phyloP scores from a whole-genome alignment of 2,113 vertebrate genomes.

The Trogon melanurus region DNA sequence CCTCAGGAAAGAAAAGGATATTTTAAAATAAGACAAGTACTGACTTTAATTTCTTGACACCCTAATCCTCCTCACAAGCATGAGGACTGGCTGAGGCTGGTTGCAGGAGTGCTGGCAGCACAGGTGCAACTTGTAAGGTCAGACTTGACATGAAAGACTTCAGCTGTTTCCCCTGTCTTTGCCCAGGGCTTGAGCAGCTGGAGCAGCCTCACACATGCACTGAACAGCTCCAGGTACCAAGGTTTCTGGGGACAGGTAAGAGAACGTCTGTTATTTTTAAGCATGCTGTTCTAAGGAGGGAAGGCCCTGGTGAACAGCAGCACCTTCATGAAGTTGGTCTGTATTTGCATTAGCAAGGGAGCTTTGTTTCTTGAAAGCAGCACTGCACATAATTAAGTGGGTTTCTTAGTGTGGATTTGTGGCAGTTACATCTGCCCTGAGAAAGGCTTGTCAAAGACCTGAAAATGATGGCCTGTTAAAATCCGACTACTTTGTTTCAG shows the following conservation, averaged over 20 bases:
- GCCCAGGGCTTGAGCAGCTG: neutral
- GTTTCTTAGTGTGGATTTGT: neutral
- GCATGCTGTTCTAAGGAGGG: accelerated
- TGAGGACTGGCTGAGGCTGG: neutral
- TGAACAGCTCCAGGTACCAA: neutral
- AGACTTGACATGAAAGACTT: neutral
- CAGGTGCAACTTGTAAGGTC: neutral
- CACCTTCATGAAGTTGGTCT: neutral
- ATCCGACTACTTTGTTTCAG: no score
- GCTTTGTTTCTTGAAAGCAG: neutral
- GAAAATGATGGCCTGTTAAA: no score
- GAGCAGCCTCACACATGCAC: neutral
- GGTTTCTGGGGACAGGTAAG: neutral
- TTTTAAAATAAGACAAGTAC: neutral
- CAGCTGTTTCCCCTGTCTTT: neutral
- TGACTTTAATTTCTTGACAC: neutral
- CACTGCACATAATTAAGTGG: accelerated
- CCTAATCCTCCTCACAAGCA: neutral
- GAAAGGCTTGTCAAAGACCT: no score
- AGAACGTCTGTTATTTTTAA: neutral
- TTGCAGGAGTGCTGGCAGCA: neutral
- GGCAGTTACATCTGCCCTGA: no score
- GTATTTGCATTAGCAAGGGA: neutral
- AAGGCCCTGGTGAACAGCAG: neutral
- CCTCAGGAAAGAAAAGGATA: neutral